phyloP scores from a whole-genome alignment of 2,797 vertebrate genomes.

The Tarsius wallacei region DNA sequence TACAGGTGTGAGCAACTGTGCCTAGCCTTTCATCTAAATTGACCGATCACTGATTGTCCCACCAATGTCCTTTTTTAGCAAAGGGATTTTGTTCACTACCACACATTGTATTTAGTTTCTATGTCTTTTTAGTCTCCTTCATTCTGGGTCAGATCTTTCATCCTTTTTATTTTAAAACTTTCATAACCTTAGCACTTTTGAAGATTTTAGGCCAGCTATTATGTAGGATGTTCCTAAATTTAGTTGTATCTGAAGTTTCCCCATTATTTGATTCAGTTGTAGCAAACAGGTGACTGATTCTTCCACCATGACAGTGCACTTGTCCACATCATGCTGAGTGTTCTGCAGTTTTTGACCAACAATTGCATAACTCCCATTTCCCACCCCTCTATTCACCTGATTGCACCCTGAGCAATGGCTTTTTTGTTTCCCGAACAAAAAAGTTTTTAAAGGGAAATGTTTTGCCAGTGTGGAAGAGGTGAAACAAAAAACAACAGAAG shows the following conservation, averaged over 20 bases:
- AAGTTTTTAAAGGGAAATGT: too few species aligned
- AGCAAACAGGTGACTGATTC: too few species aligned
- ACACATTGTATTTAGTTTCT: neutral
- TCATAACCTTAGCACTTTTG: neutral
- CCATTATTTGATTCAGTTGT: neutral
- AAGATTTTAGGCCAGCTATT: neutral
- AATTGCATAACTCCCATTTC: too few species aligned
- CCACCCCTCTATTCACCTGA: too few species aligned
- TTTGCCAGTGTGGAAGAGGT: too few species aligned
- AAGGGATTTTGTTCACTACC: neutral
- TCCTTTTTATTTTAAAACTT: neutral
- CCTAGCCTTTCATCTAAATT: neutral
- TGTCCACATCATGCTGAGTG: too few species aligned
- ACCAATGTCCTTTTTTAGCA: neutral
- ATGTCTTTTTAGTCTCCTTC: neutral
- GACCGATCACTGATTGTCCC: neutral
- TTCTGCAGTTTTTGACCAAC: too few species aligned
- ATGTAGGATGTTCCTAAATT: neutral
- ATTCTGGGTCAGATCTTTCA: neutral
- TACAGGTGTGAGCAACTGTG: too few species aligned
- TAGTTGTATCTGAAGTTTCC: conserved; percentile 23
- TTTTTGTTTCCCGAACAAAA: too few species aligned
- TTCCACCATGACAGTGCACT: too few species aligned
- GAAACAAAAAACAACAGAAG: too few species aligned
- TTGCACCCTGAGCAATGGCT: too few species aligned